Base-by-base conservation (phyloP, 2,797 vertebrate genomes). In the Microctenopoma stevenorrisi region DNA sequence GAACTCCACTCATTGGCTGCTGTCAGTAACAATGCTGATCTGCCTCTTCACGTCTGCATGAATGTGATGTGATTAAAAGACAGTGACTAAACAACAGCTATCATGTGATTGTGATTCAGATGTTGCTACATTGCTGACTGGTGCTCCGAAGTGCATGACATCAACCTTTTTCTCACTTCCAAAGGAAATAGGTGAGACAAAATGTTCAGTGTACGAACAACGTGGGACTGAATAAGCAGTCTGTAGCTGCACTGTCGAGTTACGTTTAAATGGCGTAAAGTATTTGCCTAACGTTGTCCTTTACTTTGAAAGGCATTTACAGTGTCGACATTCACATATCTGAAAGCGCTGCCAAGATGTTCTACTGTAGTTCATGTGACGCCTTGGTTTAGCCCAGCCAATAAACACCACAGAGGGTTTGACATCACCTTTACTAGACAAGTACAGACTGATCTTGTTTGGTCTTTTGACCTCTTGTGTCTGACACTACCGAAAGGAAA, bases 381-480 rank as follows among this genome's bases (percentile, higher is more conserved):
- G 9, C 46, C 48, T 49, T 49, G 3, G 40, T 63, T 30, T 33
- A 51, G 58, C 48, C 66, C 16, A 38, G 55, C 50, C 50, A 52
- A 43, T 64, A 8, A 54, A 60, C 9, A 0, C 33, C 6, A 35
- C 0, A 1, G 6, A 46, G 12, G 18, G 51, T 48, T 60, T 28
- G 33, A 67, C 51, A 37, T 63, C 18, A 57, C 16, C n/a, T 55
- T 56, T 28, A 8, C 25, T 22, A 15, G 40, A 61, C 7, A 25
- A 51, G n/a, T 7, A 16, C 48, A 42, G 40, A 33, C 37, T 33
- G 62, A 43, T 72, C 33, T 51, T 53, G 35, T 52, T 48, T 22
- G 63, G 35, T 43, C 64, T 68, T 68, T 76, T 79, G 59, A 81
- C 75, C 18, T 42, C 46, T 49, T 47, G 53, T 69, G 50, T 75